Base-by-base conservation (phyloP, 2,113 vertebrate species). In the Semicossyphus pulcher region DNA sequence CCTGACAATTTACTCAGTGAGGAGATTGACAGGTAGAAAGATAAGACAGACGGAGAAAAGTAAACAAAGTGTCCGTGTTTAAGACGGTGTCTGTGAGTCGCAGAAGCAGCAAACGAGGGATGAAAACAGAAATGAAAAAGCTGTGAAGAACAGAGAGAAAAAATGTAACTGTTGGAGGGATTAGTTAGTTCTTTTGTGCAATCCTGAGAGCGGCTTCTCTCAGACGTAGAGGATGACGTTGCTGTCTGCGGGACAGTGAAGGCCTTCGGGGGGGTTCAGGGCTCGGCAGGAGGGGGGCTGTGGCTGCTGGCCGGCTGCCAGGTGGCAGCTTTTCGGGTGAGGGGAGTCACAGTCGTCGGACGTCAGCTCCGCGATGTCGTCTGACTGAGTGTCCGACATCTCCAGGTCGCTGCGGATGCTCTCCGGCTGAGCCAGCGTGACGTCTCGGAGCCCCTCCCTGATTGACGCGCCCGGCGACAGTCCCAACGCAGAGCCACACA, bases 371-470 rank as follows among this genome's bases (percentile, higher is more conserved):
- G 97, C 96, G 76, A 99, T 96, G 42, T 98, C 97, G 1, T 99
- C 98, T 0, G 98, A 99, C 81, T 99, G 98, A 0, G 96, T 97
- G 92, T 99, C 98, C 0, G 97, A 99, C 93, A 96, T 97, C 91
- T 99, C 97, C 93, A 97, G 94, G 93, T 99, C 98, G 10, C 98
- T 99, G 74, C 96, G 96, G 90, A 99, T 97, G 94, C 98, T 99
- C 91, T 99, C 98, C 0, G 98, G 97, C 89, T 98, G 98, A 14
- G 97, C 98, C 86, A 99, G 89, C 32, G 96, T 99, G 85, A 98
- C 96, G 84, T 99, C 97, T 18, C 95, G 91, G 23, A 95, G 95
- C 0, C 83, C 83, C 83, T 94, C 95, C 70, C 93, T 93, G 80
- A 92, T 89, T 5, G 95, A 96, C 1, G 90, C 89, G 0, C 94